Conservation (phyloP, 2,113 vertebrate genomes). For the Emydocephalus ijimae region DNA sequence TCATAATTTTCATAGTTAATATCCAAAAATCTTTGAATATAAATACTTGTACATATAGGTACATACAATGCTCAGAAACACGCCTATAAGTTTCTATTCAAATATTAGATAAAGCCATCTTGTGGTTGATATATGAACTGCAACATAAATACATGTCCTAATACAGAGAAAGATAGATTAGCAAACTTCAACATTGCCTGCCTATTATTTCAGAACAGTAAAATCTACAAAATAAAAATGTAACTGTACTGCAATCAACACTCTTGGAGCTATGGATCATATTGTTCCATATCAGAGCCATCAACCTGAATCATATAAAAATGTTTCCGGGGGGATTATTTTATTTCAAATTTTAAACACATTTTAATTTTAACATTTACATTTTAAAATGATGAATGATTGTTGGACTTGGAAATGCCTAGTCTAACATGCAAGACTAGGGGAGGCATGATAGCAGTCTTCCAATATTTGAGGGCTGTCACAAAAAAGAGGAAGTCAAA, state of each 20-base stretch:
- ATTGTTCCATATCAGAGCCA: not conserved
- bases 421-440: too few species aligned
- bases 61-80: not conserved
- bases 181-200: not conserved
- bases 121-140: not conserved
- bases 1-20: not conserved
- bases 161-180: not conserved
- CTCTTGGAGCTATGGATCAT: not conserved
- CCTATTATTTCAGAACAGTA: not conserved
- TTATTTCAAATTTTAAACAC: not conserved
- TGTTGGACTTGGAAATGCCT: too few species aligned
- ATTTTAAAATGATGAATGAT: too few species aligned
- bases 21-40: not conserved
- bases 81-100: too few species aligned
- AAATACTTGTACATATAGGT: not conserved
- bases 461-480: too few species aligned
- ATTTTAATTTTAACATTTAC: not conserved
- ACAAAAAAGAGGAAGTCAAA: too few species aligned
- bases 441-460: too few species aligned
- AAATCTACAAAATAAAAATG: not conserved
- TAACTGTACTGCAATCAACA: not conserved
- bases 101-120: not conserved
- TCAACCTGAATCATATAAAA: not conserved
- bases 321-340: not conserved
- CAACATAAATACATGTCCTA: not conserved